Evolutionary conservation across 2,888 invertebrate genomes (phyloP).

Genomic region (Conus canariensis): DNA sequence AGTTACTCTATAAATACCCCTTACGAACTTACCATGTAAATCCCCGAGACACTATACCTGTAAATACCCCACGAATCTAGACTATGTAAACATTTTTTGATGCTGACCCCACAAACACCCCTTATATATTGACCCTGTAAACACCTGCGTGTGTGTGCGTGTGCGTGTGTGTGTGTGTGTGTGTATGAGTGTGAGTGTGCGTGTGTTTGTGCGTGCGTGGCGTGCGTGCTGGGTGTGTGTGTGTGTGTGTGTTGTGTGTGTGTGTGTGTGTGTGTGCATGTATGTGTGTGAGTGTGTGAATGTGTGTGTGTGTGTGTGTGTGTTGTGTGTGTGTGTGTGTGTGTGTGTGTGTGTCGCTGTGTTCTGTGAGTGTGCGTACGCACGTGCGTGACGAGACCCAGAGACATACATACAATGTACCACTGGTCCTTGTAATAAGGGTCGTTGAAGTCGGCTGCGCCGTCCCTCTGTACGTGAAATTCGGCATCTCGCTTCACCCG

Average conservation of each 20-base stretch:
- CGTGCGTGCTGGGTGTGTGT: conserved; percentile 21
- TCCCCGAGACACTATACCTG: too few species aligned
- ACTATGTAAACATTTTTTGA: too few species aligned
- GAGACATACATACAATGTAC: conserved; percentile 89
- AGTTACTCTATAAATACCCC: too few species aligned
- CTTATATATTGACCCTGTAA: background rate
- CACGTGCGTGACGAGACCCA: background rate
- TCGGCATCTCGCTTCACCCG: conserved; percentile 89
- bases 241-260: background rate
- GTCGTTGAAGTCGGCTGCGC: conserved; percentile 61
- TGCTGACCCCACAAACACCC: too few species aligned
- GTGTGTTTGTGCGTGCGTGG: conserved; percentile 1
- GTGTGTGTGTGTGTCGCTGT: background rate
- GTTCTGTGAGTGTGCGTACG: background rate
- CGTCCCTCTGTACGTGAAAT: conserved; percentile 5
- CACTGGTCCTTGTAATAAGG: conserved; percentile 89
- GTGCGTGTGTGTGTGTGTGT: background rate
- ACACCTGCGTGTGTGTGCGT: background rate
- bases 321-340: conserved; percentile 8
- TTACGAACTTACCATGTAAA: too few species aligned
- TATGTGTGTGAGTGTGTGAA: background rate
- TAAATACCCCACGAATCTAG: too few species aligned
- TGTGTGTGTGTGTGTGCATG: too few species aligned
- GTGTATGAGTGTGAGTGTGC: background rate
- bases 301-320: background rate